A percentile compares a stretch with the other conserved stretches of the same genome.
These are phyloP conservation scores for Notolepis coatsorum DNA, from an alignment of 2,797 vertebrate genomes.

Conservation along the genomic window DNA sequence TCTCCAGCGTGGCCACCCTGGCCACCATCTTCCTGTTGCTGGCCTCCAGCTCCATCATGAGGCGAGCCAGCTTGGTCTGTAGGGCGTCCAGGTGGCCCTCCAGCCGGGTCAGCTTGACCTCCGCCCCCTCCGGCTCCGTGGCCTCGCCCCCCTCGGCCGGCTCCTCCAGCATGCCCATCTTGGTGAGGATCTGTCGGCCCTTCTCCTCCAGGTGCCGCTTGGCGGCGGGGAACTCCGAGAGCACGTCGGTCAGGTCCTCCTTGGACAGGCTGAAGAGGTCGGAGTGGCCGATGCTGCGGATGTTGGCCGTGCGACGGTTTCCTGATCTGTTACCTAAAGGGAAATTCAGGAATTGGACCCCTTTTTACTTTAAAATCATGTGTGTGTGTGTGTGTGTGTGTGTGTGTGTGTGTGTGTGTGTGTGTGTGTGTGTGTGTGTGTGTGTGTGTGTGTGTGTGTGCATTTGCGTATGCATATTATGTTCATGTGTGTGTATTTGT, in stretches of 20 bases:
- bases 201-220: conserved; percentile 89
- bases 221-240: conserved; percentile 90
- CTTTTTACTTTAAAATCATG: background rate
- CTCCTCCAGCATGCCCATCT: conserved; percentile 89
- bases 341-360: background rate
- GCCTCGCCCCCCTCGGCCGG: conserved; percentile 47
- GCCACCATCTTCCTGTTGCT: conserved; percentile 72
- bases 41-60: conserved; percentile 85
- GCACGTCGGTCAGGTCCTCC: conserved; percentile 88
- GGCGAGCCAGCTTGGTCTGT: conserved; percentile 83
- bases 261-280: conserved; percentile 95
- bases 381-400: no score
- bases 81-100: conserved; percentile 86
- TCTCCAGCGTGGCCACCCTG: conserved; percentile 72
- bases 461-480: no score
- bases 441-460: no score
- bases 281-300: conserved; percentile 92
- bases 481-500: no score
- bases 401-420: no score
- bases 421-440: no score
- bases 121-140: conserved; percentile 63
- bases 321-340: conserved; percentile 89
- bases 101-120: conserved; percentile 84
- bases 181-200: conserved; percentile 90
- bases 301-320: conserved; percentile 94